Evolutionary conservation across 2,888 invertebrate species (phyloP).

Genomic region (Acrobasis repandana): DNA sequence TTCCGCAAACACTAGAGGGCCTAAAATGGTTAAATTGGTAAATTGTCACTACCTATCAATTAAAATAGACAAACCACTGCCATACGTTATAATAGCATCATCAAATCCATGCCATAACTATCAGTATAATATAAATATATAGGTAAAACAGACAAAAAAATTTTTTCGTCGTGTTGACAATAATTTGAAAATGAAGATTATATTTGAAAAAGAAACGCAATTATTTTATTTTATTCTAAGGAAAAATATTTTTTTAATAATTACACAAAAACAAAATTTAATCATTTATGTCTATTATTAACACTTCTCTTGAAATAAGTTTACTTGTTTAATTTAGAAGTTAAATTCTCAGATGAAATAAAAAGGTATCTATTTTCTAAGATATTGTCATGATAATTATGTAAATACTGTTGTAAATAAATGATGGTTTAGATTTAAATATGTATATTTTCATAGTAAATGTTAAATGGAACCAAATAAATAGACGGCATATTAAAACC

Average conservation of each 20-base stretch:
- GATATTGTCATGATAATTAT: conserved; percentile 48
- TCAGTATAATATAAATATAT: not conserved
- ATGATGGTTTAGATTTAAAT: conserved; percentile 62
- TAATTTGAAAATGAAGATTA: conserved; percentile 36
- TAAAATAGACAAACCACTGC: conserved; percentile 46
- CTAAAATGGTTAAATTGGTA: conserved; percentile 21
- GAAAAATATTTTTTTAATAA: conserved; percentile 10
- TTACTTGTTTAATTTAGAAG: not conserved
- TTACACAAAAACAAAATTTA: not conserved
- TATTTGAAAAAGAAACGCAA: conserved; percentile 9
- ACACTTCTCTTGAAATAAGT: not conserved
- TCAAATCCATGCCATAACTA: conserved; percentile 3
- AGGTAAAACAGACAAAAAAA: not conserved
- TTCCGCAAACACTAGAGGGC: conserved; percentile 20
- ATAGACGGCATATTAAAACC: conserved; percentile 41
- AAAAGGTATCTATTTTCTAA: conserved; percentile 40
- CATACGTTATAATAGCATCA: conserved; percentile 36
- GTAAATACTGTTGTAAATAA: conserved; percentile 69
- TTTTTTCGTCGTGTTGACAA: conserved; percentile 39
- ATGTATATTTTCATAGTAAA: conserved; percentile 81
- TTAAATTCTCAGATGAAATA: not conserved
- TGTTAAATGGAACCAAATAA: conserved; percentile 81
- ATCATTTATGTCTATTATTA: not conserved
- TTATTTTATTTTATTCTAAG: conserved; percentile 4
- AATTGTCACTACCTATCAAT: conserved; percentile 15